A percentile compares a stretch with the other conserved stretches of the same genome.
Conservation (phyloP, 2,888 invertebrate species). For the Dynastes maya region DNA sequence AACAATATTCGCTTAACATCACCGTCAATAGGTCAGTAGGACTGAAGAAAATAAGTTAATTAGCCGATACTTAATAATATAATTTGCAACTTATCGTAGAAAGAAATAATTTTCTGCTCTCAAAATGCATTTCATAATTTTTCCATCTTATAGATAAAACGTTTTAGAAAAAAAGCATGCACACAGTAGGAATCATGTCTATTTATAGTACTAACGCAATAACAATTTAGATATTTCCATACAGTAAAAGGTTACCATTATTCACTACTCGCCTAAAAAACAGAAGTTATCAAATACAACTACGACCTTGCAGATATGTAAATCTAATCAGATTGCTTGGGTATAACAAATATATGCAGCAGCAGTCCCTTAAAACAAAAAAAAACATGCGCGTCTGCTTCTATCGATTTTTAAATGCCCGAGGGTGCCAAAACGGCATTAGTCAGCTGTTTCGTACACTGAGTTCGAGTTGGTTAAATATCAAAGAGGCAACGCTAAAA, state of each 20-base stretch:
- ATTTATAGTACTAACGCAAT: conserved; percentile 41
- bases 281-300: background rate
- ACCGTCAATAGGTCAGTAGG: background rate
- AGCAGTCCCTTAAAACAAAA: conserved; percentile 10
- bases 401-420: conserved; percentile 35
- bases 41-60: background rate
- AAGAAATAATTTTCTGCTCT: background rate
- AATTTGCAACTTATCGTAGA: background rate
- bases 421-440: conserved; percentile 35
- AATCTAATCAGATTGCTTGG: background rate
- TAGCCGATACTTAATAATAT: too few relatives aligned
- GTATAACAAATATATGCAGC: background rate
- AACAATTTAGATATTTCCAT: conserved; percentile 17
- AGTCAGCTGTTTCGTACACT: conserved; percentile 9
- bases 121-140: background rate
- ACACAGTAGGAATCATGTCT: conserved; percentile 37
- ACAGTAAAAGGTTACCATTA: too few relatives aligned
- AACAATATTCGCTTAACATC: background rate
- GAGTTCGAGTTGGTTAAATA: background rate
- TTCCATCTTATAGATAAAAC: background rate
- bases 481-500: background rate
- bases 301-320: background rate
- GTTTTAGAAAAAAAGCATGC: background rate
- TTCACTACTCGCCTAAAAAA: too few relatives aligned
- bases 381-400: conserved; percentile 34